These are phyloP conservation scores for Amphiura filiformis DNA, from an alignment of 35 echinoderm and acorn worm genomes.

Conservation along the genomic window DNA sequence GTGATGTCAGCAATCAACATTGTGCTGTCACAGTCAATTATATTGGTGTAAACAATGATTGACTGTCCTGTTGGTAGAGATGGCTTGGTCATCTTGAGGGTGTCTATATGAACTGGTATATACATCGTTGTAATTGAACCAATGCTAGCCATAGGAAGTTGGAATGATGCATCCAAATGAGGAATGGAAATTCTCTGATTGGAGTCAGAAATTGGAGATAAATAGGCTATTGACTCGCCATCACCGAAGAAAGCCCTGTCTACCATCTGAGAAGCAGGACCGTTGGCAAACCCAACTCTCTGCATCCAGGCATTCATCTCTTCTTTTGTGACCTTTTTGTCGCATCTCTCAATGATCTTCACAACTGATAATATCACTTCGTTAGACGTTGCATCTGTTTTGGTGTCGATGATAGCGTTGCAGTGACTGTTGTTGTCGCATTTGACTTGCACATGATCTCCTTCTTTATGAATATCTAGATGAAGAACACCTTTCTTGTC, in stretches of 20 bases:
- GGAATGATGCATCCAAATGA: constrained; percentile 75
- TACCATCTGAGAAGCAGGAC: constrained; percentile 75
- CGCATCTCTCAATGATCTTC: constrained; percentile 34
- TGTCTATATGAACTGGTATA: constrained; percentile 48
- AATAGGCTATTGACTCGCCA: constrained; percentile 57
- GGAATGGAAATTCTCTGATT: constrained; percentile 79
- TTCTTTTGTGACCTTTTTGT: constrained; percentile 25
- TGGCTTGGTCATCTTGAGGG: constrained; percentile 46
- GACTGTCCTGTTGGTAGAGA: constrained; percentile 44
- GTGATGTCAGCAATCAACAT: constrained; percentile 45
- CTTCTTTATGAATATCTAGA: constrained; percentile 43
- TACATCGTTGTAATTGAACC: constrained; percentile 55
- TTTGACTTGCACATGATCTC: constrained; percentile 34
- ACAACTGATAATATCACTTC: not conserved
- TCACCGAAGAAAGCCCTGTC: constrained; percentile 63
- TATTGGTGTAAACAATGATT: constrained; percentile 50
- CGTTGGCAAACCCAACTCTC: constrained; percentile 52
- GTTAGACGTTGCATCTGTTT: constrained; percentile 2
- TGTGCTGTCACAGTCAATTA: constrained; percentile 73
- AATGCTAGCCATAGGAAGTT: constrained; percentile 40
- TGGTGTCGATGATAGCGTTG: too few species aligned
- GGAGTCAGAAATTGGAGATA: constrained; percentile 45
- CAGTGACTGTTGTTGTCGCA: constrained; percentile 27
- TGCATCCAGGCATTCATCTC: constrained; percentile 50
- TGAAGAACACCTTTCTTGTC: constrained; percentile 48